Percentiles rank a stretch among this genome's conserved stretches.
Conservation (phyloP, 1,140 invertebrate genomes). For the Planococcus citri region DNA sequence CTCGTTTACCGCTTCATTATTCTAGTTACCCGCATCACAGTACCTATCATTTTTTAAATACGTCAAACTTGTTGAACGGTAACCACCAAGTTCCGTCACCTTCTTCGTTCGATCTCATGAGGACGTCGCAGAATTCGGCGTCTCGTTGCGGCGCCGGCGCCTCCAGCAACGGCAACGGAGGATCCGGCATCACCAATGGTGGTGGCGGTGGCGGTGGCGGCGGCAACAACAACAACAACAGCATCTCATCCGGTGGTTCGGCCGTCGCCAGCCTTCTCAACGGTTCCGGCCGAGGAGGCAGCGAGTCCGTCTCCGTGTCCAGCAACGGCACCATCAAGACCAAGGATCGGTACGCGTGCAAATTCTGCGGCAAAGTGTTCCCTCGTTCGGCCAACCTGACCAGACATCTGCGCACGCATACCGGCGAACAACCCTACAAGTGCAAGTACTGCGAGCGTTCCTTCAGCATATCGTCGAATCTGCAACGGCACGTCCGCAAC, state of each 20-base stretch:
- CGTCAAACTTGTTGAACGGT: neutral
- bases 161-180: conserved; percentile 26
- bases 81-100: conserved; percentile 25
- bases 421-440: conserved; percentile 95
- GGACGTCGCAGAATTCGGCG: conserved; percentile 31
- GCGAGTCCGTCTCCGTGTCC: neutral
- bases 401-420: conserved; percentile 91
- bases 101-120: conserved; percentile 40
- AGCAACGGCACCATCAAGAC: neutral
- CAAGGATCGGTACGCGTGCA: conserved; percentile 71
- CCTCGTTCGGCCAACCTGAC: conserved; percentile 97
- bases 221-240: conserved; percentile 36
- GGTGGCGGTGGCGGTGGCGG: conserved; percentile 37
- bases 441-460: conserved; percentile 97
- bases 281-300: conserved; percentile 32
- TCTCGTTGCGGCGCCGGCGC: conserved; percentile 44
- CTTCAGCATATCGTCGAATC: conserved; percentile 96
- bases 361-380: conserved; percentile 96
- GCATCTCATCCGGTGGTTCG: conserved; percentile 36
- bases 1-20: conserved; percentile 15
- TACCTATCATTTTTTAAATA: conserved; percentile 2
- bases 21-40: conserved; percentile 13
- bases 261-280: conserved; percentile 28
- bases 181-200: conserved; percentile 32
- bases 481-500: conserved; percentile 97